These are phyloP conservation scores for Remorina albescens DNA, from an alignment of 2,797 vertebrate genomes.

Conservation along the genomic window DNA sequence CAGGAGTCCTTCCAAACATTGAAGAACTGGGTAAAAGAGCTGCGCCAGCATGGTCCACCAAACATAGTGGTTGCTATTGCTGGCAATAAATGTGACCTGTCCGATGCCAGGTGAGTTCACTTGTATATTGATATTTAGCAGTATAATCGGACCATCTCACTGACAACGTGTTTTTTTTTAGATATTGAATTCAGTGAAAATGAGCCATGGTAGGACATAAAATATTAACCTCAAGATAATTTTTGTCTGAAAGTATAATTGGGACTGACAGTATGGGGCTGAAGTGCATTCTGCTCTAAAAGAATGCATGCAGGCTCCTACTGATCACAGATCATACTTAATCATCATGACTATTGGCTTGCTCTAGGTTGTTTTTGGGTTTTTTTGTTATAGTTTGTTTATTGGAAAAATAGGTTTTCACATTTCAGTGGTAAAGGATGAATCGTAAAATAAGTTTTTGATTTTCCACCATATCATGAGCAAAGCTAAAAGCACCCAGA, in stretches of 20 bases:
- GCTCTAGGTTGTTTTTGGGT: neutral
- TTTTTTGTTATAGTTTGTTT: no score
- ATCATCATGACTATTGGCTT: neutral
- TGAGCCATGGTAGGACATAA: no score
- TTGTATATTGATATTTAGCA: neutral
- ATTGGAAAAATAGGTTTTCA: neutral
- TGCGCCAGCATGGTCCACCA: slow-evolving; percentile 96
- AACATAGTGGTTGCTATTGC: slow-evolving; percentile 98
- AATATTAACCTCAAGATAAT: neutral
- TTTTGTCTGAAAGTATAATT: neutral
- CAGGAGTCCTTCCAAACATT: slow-evolving; percentile 97
- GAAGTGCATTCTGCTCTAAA: neutral
- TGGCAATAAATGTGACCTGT: slow-evolving; percentile 98
- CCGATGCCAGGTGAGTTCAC: slow-evolving; percentile 89
- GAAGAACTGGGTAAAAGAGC: slow-evolving; percentile 99
- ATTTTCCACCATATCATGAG: neutral
- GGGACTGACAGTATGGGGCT: no score
- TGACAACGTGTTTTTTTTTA: neutral
- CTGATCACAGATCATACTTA: neutral
- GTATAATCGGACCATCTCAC: neutral
- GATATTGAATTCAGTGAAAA: no score
- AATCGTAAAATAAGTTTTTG: slow-evolving; percentile 4
- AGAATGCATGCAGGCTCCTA: no score
- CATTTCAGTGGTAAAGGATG: slow-evolving; percentile 21
- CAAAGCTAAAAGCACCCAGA: slow-evolving; percentile 1